These are phyloP conservation scores for Harpagus bidentatus DNA, from an alignment of 2,113 vertebrate genomes.

Conservation along the genomic window DNA sequence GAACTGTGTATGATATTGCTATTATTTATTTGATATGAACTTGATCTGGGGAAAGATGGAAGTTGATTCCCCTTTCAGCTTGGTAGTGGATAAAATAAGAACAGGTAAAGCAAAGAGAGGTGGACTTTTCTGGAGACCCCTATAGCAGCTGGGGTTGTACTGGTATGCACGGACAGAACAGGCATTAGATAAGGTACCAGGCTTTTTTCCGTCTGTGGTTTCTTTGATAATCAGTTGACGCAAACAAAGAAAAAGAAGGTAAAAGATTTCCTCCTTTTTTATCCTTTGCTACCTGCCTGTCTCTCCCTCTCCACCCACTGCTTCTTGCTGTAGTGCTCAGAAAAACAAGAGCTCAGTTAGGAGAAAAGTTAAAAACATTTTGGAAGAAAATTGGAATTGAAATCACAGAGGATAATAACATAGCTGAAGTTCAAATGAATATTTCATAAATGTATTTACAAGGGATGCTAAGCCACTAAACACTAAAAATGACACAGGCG, in stretches of 20 bases:
- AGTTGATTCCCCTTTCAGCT: neutral
- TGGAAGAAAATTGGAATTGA: conserved; percentile 53
- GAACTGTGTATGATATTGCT: neutral
- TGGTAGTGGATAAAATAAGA: neutral
- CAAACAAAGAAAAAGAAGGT: neutral
- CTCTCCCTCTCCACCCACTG: neutral
- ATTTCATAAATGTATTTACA: conserved; percentile 70
- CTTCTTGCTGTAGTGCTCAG: neutral
- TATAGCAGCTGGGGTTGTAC: neutral
- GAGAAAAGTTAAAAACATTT: conserved; percentile 24
- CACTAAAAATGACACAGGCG: conserved; percentile 18
- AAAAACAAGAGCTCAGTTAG: neutral
- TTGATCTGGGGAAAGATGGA: neutral
- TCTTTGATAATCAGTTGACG: neutral
- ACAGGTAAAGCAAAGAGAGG: neutral
- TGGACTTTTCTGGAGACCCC: neutral
- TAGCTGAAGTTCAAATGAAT: conserved; percentile 60
- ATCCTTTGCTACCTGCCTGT: neutral
- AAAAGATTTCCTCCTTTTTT: neutral
- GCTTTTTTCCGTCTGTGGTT: neutral
- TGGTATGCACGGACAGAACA: neutral
- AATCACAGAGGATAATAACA: conserved; percentile 50
- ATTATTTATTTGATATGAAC: neutral
- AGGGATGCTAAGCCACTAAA: conserved; percentile 46
- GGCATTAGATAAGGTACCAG: neutral